phyloP scores from a whole-genome alignment of 2,113 vertebrate genomes.

The Sapayoa aenigma region DNA sequence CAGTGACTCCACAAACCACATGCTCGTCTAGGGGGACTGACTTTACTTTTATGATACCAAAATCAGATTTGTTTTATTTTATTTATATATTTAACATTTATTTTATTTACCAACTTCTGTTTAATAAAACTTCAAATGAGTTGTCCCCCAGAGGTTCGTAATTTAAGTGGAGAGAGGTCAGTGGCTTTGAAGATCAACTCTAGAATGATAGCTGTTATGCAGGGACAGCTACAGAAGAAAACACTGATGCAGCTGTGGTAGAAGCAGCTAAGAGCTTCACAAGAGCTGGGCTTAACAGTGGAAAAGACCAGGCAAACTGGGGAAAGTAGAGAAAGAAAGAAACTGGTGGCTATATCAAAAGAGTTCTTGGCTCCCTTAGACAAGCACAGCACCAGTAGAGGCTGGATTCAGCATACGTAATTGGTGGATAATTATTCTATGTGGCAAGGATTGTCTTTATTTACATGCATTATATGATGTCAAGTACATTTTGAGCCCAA shows the following conservation, averaged over 20 bases:
- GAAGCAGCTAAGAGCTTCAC: neutral
- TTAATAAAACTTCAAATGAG: neutral
- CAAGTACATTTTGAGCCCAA: neutral
- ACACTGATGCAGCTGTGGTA: neutral
- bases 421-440: neutral
- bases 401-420: neutral
- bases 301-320: neutral
- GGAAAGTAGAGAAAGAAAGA: neutral
- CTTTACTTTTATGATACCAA: neutral
- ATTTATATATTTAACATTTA: neutral
- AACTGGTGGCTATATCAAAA: neutral
- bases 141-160: neutral
- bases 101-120: neutral
- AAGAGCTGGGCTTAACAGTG: neutral
- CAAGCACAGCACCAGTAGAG: neutral
- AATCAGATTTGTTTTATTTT: neutral
- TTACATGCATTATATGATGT: neutral
- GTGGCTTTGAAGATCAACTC: neutral
- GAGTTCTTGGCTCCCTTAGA: neutral
- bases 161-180: neutral
- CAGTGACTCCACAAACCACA: neutral
- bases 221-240: neutral
- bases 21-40: neutral
- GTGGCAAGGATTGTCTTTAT: neutral
- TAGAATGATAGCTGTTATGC: neutral